Evolutionary conservation across 53 echinoderm and acorn worm genomes (phyloP).

Genomic region (Zoroaster sp.): DNA sequence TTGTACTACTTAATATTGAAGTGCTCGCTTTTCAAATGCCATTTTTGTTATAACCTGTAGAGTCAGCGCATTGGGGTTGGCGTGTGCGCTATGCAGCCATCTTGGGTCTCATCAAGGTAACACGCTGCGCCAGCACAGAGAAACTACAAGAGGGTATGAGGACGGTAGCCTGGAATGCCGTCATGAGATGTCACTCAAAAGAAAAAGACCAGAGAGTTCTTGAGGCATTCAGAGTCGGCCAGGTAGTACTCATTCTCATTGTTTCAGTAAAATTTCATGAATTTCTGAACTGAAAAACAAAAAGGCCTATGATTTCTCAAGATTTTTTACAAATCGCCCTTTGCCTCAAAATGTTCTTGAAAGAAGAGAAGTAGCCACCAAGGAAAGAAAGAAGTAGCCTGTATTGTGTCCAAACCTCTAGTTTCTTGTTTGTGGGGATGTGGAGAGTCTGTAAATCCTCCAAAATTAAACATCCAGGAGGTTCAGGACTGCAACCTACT

Average conservation of each 20-base stretch:
- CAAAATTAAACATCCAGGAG: no score
- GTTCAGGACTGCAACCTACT: no score
- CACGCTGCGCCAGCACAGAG: slow-evolving; percentile 80
- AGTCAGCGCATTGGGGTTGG: slow-evolving; percentile 81
- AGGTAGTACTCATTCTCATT: slow-evolving; percentile 57
- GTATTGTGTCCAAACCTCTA: no score
- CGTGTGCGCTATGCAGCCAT: slow-evolving; percentile 89
- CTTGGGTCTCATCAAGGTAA: slow-evolving; percentile 83
- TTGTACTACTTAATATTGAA: no score
- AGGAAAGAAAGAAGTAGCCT: no score
- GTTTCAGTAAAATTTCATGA: not conserved
- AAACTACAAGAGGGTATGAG: slow-evolving; percentile 84
- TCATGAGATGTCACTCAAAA: slow-evolving; percentile 92
- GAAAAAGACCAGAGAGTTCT: slow-evolving; percentile 90
- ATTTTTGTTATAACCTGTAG: not conserved
- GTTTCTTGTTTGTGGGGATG: no score
- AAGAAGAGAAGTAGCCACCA: no score
- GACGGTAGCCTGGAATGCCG: slow-evolving; percentile 93
- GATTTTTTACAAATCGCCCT: no score
- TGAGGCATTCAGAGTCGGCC: slow-evolving; percentile 96
- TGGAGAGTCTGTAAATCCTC: no score
- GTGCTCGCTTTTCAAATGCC: no score
- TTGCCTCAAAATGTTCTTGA: no score
- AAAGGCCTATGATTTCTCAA: no score
- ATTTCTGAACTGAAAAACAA: not conserved